A percentile compares a stretch with the other conserved stretches of the same genome.
Conservation (phyloP, 1,140 invertebrate species). For the Andricus grossulariae region DNA sequence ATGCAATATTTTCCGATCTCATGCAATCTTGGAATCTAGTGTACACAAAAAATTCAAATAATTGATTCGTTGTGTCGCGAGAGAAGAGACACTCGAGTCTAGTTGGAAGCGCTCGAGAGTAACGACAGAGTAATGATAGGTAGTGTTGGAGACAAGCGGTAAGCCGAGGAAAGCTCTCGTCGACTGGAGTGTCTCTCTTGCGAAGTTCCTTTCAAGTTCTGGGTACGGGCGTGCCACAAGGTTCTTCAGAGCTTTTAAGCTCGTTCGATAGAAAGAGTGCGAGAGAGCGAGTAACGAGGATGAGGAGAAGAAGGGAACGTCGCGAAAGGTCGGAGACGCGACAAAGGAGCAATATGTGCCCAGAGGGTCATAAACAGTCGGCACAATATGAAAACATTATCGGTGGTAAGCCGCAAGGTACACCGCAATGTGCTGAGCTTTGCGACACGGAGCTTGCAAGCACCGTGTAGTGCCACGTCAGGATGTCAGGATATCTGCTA, state of each 20-base stretch:
- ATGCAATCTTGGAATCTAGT: too few species aligned
- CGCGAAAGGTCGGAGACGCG: conserved; percentile 26
- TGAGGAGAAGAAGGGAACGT: conserved; percentile 53
- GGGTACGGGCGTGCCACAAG: conserved; percentile 38
- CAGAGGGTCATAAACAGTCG: conserved; percentile 51
- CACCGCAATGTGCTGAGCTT: conserved; percentile 60
- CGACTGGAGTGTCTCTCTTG: conserved; percentile 52
- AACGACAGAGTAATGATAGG: conserved; percentile 40
- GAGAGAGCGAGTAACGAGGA: conserved; percentile 49
- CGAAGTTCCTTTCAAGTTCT: conserved; percentile 58
- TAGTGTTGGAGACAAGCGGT: conserved; percentile 56
- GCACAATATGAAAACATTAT: conserved; percentile 61
- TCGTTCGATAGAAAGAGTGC: conserved; percentile 54
- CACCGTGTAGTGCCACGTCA: conserved; percentile 56
- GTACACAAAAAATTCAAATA: too few species aligned
- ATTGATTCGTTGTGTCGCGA: neutral
- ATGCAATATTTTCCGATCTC: too few species aligned
- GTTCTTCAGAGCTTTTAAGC: conserved; percentile 55
- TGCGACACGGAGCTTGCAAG: conserved; percentile 50
- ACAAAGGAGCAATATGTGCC: conserved; percentile 26
- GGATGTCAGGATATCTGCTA: conserved; percentile 50
- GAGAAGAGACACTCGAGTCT: conserved; percentile 8
- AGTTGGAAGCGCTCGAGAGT: conserved; percentile 31
- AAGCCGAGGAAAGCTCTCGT: conserved; percentile 57
- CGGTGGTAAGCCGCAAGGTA: conserved; percentile 55